Conservation (phyloP, 2,888 invertebrate species). For the Rhaphigaster nebulosa region DNA sequence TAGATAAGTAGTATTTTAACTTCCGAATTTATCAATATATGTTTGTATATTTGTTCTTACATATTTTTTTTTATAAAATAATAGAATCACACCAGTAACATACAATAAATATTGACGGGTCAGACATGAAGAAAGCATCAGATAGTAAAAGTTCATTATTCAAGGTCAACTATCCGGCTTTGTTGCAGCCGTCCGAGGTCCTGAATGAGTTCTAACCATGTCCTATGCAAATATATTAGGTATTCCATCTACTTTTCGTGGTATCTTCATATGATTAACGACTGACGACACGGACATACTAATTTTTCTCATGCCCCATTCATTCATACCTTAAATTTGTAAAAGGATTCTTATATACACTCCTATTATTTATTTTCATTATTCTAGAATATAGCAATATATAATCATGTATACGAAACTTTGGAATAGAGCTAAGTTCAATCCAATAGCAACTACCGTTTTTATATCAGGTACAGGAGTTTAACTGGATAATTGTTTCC, state of each 20-base stretch:
- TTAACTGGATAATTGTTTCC: not conserved
- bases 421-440: not conserved
- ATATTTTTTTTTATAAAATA: too few relatives aligned
- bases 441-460: not conserved
- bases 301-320: not conserved
- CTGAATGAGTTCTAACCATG: not conserved
- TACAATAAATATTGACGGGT: not conserved
- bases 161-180: not conserved
- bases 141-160: too few relatives aligned
- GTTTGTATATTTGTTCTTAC: too few relatives aligned
- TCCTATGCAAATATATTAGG: not conserved
- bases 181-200: not conserved
- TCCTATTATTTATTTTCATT: not conserved
- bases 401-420: not conserved
- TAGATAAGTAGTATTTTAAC: too few relatives aligned
- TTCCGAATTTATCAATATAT: too few relatives aligned
- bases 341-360: not conserved
- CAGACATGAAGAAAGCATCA: not conserved
- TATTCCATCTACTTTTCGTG: not conserved
- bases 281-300: too few relatives aligned
- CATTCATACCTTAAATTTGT: not conserved
- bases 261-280: not conserved
- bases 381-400: not conserved
- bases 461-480: not conserved
- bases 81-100: too few relatives aligned